Percentiles rank a stretch among this genome's conserved stretches.
Conservation (phyloP, 2,113 vertebrate genomes). For the Eubucco bourcierii region DNA sequence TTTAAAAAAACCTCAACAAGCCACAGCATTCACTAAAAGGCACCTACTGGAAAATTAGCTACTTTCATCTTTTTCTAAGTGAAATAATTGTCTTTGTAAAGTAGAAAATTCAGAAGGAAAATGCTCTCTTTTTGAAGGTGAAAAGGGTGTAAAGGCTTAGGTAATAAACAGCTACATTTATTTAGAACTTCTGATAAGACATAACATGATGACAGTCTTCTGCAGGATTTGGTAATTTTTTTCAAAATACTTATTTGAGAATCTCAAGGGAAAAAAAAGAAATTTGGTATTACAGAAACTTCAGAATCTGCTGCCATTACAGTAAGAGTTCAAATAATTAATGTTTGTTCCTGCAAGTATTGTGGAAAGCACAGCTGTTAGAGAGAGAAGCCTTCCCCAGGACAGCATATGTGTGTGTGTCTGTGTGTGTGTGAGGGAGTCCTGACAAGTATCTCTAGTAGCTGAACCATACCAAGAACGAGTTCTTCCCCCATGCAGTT, state of each 20-base stretch:
- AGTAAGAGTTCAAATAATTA: not conserved
- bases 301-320: not conserved
- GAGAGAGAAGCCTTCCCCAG: not conserved
- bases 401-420: fast-evolving
- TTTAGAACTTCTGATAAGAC: not conserved
- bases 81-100: not conserved
- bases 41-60: not conserved
- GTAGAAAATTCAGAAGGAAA: not conserved
- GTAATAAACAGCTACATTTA: not conserved
- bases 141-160: not conserved
- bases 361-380: not conserved
- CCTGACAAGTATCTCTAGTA: fast-evolving
- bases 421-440: fast-evolving
- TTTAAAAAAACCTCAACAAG: not conserved
- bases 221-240: not conserved
- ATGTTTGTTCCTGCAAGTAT: not conserved
- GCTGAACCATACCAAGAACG: not conserved
- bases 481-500: not conserved
- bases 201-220: not conserved
- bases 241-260: not conserved
- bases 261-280: not conserved
- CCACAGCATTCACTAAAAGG: not conserved
- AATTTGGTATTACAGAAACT: not conserved
- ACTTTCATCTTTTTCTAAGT: not conserved
- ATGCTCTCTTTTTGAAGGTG: not conserved